A percentile compares a stretch with the other conserved stretches of the same genome.
phyloP scores from a whole-genome alignment of 2,797 vertebrate genomes.

The Clarias laeviceps region DNA sequence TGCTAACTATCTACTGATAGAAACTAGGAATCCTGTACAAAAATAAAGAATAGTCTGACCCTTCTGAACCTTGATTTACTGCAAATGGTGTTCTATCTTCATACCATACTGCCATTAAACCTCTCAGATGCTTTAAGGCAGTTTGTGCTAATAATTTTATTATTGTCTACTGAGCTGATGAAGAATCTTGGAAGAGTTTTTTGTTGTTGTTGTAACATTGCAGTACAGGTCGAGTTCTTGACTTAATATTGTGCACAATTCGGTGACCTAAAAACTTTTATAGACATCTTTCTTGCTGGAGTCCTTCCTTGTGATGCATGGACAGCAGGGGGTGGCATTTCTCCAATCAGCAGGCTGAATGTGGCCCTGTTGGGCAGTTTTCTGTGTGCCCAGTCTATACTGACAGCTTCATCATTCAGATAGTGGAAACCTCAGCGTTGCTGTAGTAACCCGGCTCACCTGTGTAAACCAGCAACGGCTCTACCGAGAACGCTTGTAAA shows the following conservation, averaged over 20 bases:
- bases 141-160: not conserved
- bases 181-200: not conserved
- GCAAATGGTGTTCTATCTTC: not conserved
- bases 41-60: not conserved
- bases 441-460: slow-evolving; percentile 96
- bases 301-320: slow-evolving; percentile 73
- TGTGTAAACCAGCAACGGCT: slow-evolving; percentile 91
- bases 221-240: not conserved
- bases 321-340: slow-evolving; percentile 77
- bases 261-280: not conserved
- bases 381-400: slow-evolving; percentile 91
- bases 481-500: slow-evolving; percentile 91
- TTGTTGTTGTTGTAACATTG: not conserved
- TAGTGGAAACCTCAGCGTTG: slow-evolving; percentile 96
- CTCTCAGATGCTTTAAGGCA: not conserved
- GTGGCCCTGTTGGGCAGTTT: slow-evolving; percentile 83
- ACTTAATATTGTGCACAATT: not conserved
- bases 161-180: not conserved
- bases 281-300: not conserved
- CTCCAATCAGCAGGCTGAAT: slow-evolving; percentile 81
- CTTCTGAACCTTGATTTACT: not conserved
- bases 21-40: not conserved
- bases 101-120: not conserved
- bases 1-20: not conserved
- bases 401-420: slow-evolving; percentile 92